Evolutionary conservation across 1,140 invertebrate genomes (phyloP), one percentile per base, ranked within the genome.

Genomic region (Drosophila pseudoananassae): DNA sequence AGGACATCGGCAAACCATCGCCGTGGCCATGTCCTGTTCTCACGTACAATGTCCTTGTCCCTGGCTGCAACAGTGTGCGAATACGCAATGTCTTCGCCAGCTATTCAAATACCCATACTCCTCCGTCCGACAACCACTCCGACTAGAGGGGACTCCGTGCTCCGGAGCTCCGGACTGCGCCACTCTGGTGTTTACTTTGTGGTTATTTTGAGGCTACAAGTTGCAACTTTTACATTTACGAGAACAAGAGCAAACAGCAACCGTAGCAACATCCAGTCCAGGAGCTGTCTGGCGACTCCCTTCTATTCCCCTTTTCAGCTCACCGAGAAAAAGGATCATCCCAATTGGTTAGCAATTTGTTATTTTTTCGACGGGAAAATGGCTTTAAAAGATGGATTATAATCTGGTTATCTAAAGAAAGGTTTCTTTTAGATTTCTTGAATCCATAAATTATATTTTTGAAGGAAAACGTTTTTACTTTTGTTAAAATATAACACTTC

Each of bases 121-220:
- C 72, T 59, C 49, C 50, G 31, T 53, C 31, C 33, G 64, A 40
- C 51, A 55, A 27, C 23, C 52, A 40, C 60, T 56, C 17, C 50
- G 29, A 25, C 20, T 36, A n/a, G 7, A 31, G 49, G 58, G 25
- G 38, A 29, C 27, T 17, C 43, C 23, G 31, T 23, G 17, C 27
- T 17, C 43, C 29, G 31, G 23, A 25, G 60, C 33, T 69, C 12
- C 49, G 33, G 58, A 57, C 63, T 64, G 59, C 52, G 81, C 55
- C 83, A 87, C 82, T 88, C 65, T 71, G 75, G 82, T 87, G 83
- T 87, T 87, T 87, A 87, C 83, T 88, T 87, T 88, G 83, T 88
- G 83, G 83, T 73, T 87, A 87, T 87, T 87, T 87, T 87, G 83
- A 82, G 83, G 83, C 84, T 88, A 79, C 83, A 79, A 87, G 83